Base-by-base conservation (phyloP, 2,113 vertebrate genomes). In the Gymnorhina tibicen region DNA sequence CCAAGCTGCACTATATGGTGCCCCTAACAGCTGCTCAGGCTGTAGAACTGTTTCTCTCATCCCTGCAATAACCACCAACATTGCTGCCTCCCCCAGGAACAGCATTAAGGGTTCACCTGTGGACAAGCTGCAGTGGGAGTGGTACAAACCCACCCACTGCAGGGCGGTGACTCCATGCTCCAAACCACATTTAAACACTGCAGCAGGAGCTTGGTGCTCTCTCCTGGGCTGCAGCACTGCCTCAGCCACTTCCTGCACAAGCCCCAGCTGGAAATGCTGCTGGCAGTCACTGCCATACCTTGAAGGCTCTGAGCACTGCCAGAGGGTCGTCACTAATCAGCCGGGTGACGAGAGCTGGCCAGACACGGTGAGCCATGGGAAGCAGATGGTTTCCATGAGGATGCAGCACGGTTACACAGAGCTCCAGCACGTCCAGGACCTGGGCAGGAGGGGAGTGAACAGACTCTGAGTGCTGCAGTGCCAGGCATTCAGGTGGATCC, bases 281-380 rank as follows among this genome's bases (percentile, higher is more conserved):
- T 68, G 85, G 92, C 87, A 89, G 56, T 14, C 4, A 3, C 35
- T 13, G 33, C 49, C 49, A 6, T 98, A 99, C 99, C 99, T 98
- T 98, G 96, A 99, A 99, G 92, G 99, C 99, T 96, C 98, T 96
- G 89, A 99, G 99, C 66, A 99, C 98, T 1, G 97, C 98, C 72
- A 99, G 95, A 5, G 99, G 99, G 94, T 99, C 98, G 2, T 99
- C 99, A 1, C 92, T 98, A 13, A 98, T 98, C 95, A 99, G 98
- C 82, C 99, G 98, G 72, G 98, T 97, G 46, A 99, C 97, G 1
- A 99, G 98, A 6, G 98, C 96, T 13, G 99, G 99, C 99, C 99
- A 99, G 93, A 97, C 98, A 59, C 98, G 98, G 79, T 99, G 99
- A 87, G 98, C 98, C 98, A 99, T 96, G 30, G 99, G 99, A 52